Evolutionary conservation across 1,140 invertebrate genomes (phyloP).

Genomic region (Brachionus angularis): DNA sequence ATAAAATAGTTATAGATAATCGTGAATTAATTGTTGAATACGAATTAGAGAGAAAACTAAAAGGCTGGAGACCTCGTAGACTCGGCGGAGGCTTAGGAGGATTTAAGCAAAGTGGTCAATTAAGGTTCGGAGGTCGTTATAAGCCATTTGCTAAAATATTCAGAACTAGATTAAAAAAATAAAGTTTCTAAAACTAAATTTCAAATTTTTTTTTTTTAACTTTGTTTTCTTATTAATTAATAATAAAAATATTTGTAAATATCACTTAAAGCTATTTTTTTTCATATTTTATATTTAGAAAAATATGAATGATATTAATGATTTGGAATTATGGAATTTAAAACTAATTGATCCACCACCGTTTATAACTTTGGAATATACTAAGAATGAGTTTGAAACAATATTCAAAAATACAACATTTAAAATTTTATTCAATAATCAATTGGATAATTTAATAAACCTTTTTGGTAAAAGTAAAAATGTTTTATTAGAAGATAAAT

Average conservation of each 20-base stretch:
- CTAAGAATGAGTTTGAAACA: not conserved
- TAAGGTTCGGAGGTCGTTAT: constrained; percentile 75
- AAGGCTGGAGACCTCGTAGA: constrained; percentile 76
- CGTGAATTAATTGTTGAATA: constrained; percentile 61
- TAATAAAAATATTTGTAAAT: no score
- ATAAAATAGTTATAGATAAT: constrained; percentile 61
- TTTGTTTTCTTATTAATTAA: no score
- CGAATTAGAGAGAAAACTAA: constrained; percentile 62
- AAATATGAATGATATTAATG: not conserved
- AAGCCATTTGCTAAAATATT: constrained; percentile 62
- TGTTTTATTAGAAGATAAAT: not conserved
- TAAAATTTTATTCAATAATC: constrained; percentile 2
- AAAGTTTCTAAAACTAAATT: no score
- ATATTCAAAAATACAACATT: not conserved
- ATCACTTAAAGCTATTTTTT: not conserved
- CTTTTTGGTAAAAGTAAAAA: not conserved
- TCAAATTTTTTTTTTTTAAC: no score
- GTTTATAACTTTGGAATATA: constrained; percentile 6
- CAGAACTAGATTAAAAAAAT: not conserved
- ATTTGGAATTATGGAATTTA: not conserved
- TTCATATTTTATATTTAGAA: not conserved
- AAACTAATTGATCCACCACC: constrained; percentile 9
- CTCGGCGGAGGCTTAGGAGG: constrained; percentile 81
- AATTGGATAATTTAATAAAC: not conserved
- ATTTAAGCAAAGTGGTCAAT: constrained; percentile 77